Percentiles rank a stretch among this genome's conserved stretches.
phyloP scores from a whole-genome alignment of 2,888 invertebrate genomes.

The Gryllus longicercus region DNA sequence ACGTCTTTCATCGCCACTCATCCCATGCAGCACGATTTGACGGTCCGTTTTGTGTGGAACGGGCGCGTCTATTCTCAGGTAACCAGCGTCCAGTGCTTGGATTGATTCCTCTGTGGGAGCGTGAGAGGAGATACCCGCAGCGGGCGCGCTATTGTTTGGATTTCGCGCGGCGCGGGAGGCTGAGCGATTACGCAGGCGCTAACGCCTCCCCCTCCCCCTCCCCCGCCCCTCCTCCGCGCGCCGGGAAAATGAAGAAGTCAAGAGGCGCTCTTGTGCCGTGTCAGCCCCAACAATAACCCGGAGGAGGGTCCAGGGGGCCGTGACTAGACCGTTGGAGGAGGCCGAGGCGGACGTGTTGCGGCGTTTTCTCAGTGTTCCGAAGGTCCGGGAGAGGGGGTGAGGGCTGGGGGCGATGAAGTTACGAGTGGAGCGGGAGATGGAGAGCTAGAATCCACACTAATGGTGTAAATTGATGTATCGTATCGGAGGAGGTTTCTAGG shows the following conservation, averaged over 20 bases:
- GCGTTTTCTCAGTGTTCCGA: not conserved
- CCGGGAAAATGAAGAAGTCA: constrained; percentile 3
- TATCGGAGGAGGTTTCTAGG: no score
- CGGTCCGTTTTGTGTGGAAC: no score
- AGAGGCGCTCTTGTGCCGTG: constrained; percentile 17
- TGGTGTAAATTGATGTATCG: no score
- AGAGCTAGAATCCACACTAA: not conserved
- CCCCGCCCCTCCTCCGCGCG: not conserved
- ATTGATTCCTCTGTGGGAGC: no score
- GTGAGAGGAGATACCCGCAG: no score
- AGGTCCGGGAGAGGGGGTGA: not conserved
- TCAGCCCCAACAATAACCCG: not conserved
- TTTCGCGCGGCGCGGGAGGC: not conserved
- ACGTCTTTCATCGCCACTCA: not conserved
- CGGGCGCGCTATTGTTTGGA: no score
- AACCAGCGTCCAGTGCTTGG: no score
- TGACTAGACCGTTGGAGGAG: not conserved
- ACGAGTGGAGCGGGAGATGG: not conserved
- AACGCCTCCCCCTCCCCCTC: no score
- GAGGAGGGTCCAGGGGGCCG: no score
- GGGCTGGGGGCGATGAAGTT: not conserved
- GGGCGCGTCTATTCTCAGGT: no score
- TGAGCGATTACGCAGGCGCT: not conserved
- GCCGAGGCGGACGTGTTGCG: not conserved
- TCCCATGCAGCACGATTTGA: not conserved